Evolutionary conservation across 2,797 vertebrate species (phyloP), one percentile per base, ranked within the genome.

Genomic region (Erpetoichthys calabaricus): DNA sequence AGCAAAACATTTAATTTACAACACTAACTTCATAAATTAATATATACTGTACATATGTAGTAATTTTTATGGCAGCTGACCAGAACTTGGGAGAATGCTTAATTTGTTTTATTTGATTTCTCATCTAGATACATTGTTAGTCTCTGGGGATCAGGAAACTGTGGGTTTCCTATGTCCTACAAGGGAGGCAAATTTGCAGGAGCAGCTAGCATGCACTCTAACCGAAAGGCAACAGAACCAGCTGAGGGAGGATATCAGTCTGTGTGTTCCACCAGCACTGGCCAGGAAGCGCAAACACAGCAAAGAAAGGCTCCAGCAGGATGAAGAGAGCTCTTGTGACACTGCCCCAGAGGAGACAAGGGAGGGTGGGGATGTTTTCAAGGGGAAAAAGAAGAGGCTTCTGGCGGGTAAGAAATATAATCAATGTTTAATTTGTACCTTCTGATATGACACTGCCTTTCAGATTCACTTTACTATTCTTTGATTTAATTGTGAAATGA

Each of bases 281-380:
- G 69, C 75, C 65, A 86, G 87, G 76, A 95, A 91, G 69, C 88
- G 87, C 63, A 81, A 89, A 67, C 78, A 84, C 67, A 85, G 81
- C 68, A 83, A 80, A 68, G 83, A 87, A 63, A 78, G 74, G 47
- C 71, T 75, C 49, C 66, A 69, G 59, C 75, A 75, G 64, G 76
- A 73, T 62, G 81, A 84, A 65, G 82, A 79, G 68, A 84, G 76
- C 72, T 86, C 80, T 73, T 71, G 76, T 56, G 82, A 88, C 71
- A 71, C 62, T 67, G 60, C 74, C 55, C 66, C 65, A 60, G 79
- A 77, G 51, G 83, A 82, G 44, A 64, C 68, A 50, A 67, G 76
- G 65, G 65, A 81, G 0, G 86, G 82, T 62, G 72, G 74, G 64
- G 66, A 63, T 62, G 60, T 73, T 59, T 75, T 83, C 64, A 80